Conservation (phyloP, 35 echinoderm and acorn worm genomes). For the Strongylocentrotus purpuratus region DNA sequence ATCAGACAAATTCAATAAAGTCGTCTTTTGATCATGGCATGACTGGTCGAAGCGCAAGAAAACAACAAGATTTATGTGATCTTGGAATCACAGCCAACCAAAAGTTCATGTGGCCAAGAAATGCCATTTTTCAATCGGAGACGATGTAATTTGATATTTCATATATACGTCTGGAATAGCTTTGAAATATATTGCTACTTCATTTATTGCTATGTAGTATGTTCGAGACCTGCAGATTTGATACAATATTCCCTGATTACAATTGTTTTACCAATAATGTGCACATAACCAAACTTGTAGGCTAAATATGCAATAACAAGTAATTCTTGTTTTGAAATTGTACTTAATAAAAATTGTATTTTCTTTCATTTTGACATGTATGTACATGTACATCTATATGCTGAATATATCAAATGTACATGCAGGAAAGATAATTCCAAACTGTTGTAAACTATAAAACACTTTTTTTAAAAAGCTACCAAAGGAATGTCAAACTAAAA, state of each 20-base stretch:
- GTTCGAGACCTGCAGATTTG: not conserved
- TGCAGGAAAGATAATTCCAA: too few relatives aligned
- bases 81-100: not conserved
- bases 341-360: not conserved
- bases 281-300: not conserved
- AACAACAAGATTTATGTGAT: conserved; percentile 40
- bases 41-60: not conserved
- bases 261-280: not conserved
- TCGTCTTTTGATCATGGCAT: not conserved
- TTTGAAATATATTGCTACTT: not conserved
- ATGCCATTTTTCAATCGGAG: not conserved
- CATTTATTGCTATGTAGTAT: not conserved
- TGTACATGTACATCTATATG: too few relatives aligned
- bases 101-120: conserved; percentile 28
- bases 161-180: conserved; percentile 16
- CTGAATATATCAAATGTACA: too few relatives aligned
- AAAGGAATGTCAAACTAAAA: too few relatives aligned
- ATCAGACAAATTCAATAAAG: conserved; percentile 40
- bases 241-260: not conserved
- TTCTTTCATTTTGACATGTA: too few relatives aligned
- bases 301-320: not conserved
- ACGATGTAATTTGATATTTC: conserved; percentile 12
- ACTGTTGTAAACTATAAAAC: too few relatives aligned
- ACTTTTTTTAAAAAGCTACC: too few relatives aligned
- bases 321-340: not conserved